Conservation (phyloP, 1,140 invertebrate genomes). For the Intoshia linei region DNA sequence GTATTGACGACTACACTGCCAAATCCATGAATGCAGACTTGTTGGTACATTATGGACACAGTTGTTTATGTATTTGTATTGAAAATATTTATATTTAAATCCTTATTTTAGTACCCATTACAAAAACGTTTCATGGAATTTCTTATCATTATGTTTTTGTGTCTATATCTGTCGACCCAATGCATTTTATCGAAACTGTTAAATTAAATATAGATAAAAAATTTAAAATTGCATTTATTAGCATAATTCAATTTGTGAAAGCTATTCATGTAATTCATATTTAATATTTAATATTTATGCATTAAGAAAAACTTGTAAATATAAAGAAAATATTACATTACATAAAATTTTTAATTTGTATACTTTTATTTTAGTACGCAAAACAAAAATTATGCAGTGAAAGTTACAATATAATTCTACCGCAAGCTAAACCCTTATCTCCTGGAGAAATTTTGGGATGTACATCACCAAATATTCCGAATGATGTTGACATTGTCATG, state of each 20-base stretch:
- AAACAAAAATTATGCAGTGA: constrained; percentile 12
- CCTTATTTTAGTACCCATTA: constrained; percentile 38
- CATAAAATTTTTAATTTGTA: too few species aligned
- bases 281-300: constrained; percentile 1
- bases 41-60: constrained; percentile 85
- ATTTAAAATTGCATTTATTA: constrained; percentile 35
- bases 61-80: constrained; percentile 39
- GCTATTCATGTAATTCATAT: constrained; percentile 35
- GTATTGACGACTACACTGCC: constrained; percentile 86
- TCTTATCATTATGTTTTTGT: constrained; percentile 89
- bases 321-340: too few species aligned
- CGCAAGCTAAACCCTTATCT: constrained; percentile 68
- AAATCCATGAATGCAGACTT: constrained; percentile 55
- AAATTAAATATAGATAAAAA: constrained; percentile 38
- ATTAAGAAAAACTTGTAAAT: too few species aligned
- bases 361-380: constrained; percentile 8
- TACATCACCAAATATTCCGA: constrained; percentile 47
- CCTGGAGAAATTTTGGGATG: constrained; percentile 88
- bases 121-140: constrained; percentile 42
- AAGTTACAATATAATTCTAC: constrained; percentile 38
- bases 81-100: neutral
- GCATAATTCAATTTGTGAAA: constrained; percentile 82
- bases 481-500: constrained; percentile 32
- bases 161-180: constrained; percentile 44
- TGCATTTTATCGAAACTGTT: constrained; percentile 61